Evolutionary conservation across 2,113 vertebrate species (phyloP).

Genomic region (Cricetomys ansorgei): DNA sequence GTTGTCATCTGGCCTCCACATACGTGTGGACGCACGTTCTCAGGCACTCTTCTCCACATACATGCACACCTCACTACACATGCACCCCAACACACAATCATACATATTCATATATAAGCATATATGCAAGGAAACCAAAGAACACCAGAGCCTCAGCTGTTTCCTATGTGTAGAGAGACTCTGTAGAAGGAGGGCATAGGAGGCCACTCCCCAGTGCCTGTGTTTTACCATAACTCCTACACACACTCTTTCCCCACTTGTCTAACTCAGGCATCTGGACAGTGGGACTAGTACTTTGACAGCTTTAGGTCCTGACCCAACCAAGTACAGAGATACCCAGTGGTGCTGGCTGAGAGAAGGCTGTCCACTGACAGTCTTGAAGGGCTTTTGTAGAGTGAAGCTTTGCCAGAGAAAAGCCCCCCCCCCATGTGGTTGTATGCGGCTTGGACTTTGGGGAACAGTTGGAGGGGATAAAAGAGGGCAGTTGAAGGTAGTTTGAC

Average conservation of each 20-base stretch:
- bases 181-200: not conserved
- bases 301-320: not conserved
- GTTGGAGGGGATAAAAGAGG: too few species aligned
- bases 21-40: too few species aligned
- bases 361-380: too few species aligned
- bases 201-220: not conserved
- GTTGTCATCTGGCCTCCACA: not conserved
- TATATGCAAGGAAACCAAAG: not conserved
- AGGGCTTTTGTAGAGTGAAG: too few species aligned
- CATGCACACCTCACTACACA: not conserved
- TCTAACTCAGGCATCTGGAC: not conserved
- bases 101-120: not conserved
- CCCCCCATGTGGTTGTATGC: too few species aligned
- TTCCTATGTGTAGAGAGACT: not conserved
- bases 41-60: not conserved
- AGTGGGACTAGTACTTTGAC: not conserved
- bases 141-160: not conserved
- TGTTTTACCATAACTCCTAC: not conserved
- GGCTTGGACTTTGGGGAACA: too few species aligned
- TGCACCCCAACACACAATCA: not conserved
- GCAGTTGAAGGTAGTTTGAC: too few species aligned
- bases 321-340: too few species aligned
- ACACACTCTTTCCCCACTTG: not conserved
- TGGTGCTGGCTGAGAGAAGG: fast-evolving
- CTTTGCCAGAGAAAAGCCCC: too few species aligned